Base-by-base conservation (phyloP, 2,113 vertebrate genomes). In the Camelus dromedarius region DNA sequence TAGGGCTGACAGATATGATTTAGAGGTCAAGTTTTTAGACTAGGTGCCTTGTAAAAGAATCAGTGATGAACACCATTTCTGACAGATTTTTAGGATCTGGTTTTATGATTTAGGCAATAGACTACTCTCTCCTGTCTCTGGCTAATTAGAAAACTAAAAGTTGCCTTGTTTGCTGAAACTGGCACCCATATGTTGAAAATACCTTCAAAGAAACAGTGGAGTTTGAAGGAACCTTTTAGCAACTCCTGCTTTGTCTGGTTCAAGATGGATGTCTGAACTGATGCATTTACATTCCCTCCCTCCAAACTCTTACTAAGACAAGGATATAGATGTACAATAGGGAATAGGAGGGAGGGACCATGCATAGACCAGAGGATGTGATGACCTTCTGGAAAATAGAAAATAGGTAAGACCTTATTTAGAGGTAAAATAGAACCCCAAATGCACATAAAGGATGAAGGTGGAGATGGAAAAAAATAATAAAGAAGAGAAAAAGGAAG, bases 101-200 rank as follows among this genome's bases (percentile, higher is more conserved):
- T 79, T 94, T 95, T 84, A 67, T 42, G n/a, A 50, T 67, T 96
- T 83, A 42, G 48, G 5, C 69, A 82, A 89, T n/a, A 94, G 60
- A 46, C 16, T 54, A 88, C 26, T 97, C 86, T 90, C n/a, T 64
- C 50, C 20, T 69, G 42, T 83, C 73, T 67, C 70, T 76, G 38
- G 38, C 56, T 80, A 56, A 67, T 48, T 77, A 66, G 75, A 60
- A 97, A 93, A n/a, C 87, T 81, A 77, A 77, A n/a, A 67, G 14
- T 86, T 93, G 16, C 50, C 48, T 91, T 56, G 15, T 77, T 81
- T 95, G 54, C 70, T 75, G 28, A 89, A 94, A 83, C 30, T 81
- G 35, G 20, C 48, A 67, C 22, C 56, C 19, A 28, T 64, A 42
- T 56, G 20, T 67, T 88, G 38, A 73, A 89, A 94, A 54, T 76